Percentiles rank a stretch among this genome's conserved stretches.
phyloP scores from a whole-genome alignment of 2,888 invertebrate genomes.

The Euzophera pinguis region DNA sequence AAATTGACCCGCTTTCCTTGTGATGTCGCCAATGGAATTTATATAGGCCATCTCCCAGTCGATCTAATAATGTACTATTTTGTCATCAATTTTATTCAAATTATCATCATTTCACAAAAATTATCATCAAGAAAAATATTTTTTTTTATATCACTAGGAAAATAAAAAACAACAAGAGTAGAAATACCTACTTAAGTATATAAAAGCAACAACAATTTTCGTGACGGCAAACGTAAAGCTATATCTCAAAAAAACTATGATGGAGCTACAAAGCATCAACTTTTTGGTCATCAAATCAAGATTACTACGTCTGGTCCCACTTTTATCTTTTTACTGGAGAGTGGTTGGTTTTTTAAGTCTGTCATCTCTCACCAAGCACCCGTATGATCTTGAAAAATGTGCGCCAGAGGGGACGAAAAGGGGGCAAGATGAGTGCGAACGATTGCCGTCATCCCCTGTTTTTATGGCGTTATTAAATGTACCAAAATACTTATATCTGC shows the following conservation, averaged over 20 bases:
- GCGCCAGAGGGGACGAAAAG: slow-evolving; percentile 17
- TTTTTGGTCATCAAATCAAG: slow-evolving; percentile 10
- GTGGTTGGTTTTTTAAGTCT: slow-evolving; percentile 17
- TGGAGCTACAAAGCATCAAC: not conserved
- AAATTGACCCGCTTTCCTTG: slow-evolving; percentile 12
- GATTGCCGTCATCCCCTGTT: slow-evolving; percentile 29
- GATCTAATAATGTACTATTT: slow-evolving; percentile 1
- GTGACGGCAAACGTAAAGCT: not conserved
- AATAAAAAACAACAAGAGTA: no score
- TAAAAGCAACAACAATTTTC: not conserved
- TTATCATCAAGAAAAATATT: no score
- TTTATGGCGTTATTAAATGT: slow-evolving; percentile 25
- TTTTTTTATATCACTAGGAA: no score
- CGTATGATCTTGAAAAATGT: slow-evolving; percentile 39
- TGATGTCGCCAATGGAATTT: slow-evolving; percentile 6
- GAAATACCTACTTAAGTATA: no score
- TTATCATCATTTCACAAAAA: no score
- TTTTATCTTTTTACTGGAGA: slow-evolving; percentile 21
- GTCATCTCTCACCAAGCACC: slow-evolving; percentile 32
- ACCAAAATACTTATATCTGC: slow-evolving; percentile 7
- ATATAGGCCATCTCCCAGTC: not conserved
- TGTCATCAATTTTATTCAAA: not conserved
- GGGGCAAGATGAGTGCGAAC: slow-evolving; percentile 19
- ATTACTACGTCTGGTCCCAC: slow-evolving; percentile 16
- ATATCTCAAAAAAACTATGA: not conserved